A percentile compares a stretch with the other conserved stretches of the same genome.
Evolutionary conservation across 2,113 vertebrate species (phyloP).

Genomic region (Sphaerodactylus townsendi): DNA sequence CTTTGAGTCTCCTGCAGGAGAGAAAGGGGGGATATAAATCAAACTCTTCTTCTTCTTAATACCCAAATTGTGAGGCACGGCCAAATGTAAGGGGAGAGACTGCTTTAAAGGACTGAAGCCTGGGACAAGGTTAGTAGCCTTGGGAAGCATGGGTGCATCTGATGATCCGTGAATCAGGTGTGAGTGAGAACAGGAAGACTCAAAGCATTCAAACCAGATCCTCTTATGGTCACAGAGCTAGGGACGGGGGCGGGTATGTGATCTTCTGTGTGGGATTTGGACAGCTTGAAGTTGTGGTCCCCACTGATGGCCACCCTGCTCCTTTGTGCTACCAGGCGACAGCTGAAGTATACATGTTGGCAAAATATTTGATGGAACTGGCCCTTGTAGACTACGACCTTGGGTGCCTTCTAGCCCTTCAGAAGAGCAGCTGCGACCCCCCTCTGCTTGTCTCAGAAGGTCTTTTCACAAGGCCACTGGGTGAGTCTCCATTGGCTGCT

Average conservation of each 20-base stretch:
- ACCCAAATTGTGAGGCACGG: neutral
- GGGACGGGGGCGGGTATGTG: neutral
- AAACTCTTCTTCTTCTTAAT: no score
- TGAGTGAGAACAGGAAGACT: no score
- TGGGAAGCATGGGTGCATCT: no score
- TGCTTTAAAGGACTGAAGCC: no score
- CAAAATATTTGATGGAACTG: conserved; percentile 95
- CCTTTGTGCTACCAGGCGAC: conserved; percentile 77
- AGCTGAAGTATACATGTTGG: conserved; percentile 86
- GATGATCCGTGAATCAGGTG: neutral
- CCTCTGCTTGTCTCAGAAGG: conserved; percentile 84
- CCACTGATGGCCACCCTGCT: no score
- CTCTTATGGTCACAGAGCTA: neutral
- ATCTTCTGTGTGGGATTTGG: neutral
- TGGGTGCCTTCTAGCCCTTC: conserved; percentile 91
- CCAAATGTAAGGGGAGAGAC: neutral
- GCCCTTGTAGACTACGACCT: conserved; percentile 91
- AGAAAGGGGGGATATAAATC: no score
- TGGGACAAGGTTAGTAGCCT: no score
- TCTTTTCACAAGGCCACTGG: conserved; percentile 84
- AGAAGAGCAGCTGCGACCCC: conserved; percentile 87
- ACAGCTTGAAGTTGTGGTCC: neutral
- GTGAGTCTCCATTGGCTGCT: conserved; percentile 68
- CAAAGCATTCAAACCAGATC: no score
- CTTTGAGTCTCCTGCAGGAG: no score